A percentile compares a stretch with the other conserved stretches of the same genome.
phyloP scores from a whole-genome alignment of 2,888 invertebrate genomes.

The Dichetophora obliterata region DNA sequence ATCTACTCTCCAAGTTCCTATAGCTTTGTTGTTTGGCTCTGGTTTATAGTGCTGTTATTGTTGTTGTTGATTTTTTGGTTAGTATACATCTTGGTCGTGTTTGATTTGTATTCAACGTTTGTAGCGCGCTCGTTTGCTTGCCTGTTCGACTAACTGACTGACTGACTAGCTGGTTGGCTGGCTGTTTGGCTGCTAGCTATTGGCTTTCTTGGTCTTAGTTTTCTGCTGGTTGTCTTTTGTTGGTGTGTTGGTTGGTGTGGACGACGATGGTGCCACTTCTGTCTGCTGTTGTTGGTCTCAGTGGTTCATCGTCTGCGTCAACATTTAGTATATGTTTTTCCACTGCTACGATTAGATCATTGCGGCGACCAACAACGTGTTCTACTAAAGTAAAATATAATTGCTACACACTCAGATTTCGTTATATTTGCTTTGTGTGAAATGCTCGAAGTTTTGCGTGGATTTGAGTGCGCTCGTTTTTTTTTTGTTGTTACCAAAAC shows the following conservation, averaged over 20 bases:
- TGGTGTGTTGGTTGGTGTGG: not conserved
- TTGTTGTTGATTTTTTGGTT: not conserved
- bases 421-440: not conserved
- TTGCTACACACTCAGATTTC: not conserved
- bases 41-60: slow-evolving; percentile 2
- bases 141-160: slow-evolving; percentile 3
- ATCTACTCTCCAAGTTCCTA: not conserved
- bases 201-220: slow-evolving; percentile 18
- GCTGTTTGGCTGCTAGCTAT: slow-evolving; percentile 7
- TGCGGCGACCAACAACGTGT: slow-evolving; percentile 40
- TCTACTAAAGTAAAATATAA: slow-evolving; percentile 1
- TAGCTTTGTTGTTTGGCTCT: not conserved
- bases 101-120: slow-evolving; percentile 25
- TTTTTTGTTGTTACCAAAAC: not conserved
- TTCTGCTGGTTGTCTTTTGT: not conserved
- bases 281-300: slow-evolving; percentile 25
- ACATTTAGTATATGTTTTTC: slow-evolving; percentile 50
- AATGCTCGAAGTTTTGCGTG: not conserved
- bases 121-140: slow-evolving; percentile 5
- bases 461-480: not conserved
- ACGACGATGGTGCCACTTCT: not conserved
- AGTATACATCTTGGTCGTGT: not conserved
- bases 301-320: slow-evolving; percentile 21
- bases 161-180: slow-evolving; percentile 5
- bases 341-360: slow-evolving; percentile 60